Percentiles rank a stretch among this genome's conserved stretches.
Evolutionary conservation across 2,113 vertebrate species (phyloP).

Genomic region (Aphelocoma coerulescens): DNA sequence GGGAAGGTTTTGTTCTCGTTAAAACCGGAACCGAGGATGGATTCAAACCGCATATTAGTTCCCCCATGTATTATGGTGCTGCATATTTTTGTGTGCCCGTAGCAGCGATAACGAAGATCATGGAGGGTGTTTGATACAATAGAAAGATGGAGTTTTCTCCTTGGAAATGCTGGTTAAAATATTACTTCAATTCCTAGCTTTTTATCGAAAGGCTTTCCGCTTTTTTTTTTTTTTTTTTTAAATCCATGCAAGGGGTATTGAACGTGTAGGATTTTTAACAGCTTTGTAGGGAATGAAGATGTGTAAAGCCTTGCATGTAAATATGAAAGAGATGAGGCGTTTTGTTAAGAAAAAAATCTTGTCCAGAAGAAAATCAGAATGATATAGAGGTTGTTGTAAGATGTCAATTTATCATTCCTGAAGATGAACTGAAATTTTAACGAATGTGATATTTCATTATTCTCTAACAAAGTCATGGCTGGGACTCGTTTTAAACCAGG

Average conservation of each 20-base stretch:
- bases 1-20: background rate
- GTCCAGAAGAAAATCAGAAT: background rate
- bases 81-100: conserved; percentile 47
- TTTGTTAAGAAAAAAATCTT: background rate
- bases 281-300: background rate
- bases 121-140: conserved; percentile 35
- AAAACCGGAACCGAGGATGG: background rate
- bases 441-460: background rate
- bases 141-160: conserved; percentile 5
- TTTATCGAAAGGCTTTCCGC: background rate
- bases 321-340: background rate
- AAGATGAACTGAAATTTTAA: conserved; percentile 42
- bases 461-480: background rate
- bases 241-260: background rate
- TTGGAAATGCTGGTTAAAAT: background rate
- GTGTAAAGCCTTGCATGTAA: background rate
- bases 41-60: background rate
- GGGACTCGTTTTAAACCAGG: background rate
- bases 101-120: conserved; percentile 22
- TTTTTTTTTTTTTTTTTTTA: background rate
- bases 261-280: background rate
- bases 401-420: conserved; percentile 37
- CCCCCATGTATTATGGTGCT: conserved; percentile 25
- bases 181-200: background rate
- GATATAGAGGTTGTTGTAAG: conserved; percentile 1